A percentile compares a stretch with the other conserved stretches of the same genome.
phyloP scores from a whole-genome alignment of 2,797 vertebrate species.

The Rousettus madagascariensis region DNA sequence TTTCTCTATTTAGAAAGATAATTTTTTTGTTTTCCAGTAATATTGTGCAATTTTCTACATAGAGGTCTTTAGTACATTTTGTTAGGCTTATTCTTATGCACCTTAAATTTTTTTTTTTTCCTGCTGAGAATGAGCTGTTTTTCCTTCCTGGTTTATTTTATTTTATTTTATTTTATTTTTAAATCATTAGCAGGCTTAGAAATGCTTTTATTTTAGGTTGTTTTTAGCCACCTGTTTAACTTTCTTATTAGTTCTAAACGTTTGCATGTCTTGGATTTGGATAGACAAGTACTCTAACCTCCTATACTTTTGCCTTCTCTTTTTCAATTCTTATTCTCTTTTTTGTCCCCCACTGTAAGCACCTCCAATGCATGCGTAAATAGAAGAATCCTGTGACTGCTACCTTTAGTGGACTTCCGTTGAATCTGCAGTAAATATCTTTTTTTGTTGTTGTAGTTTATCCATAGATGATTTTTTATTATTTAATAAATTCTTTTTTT shows the following conservation, averaged over 20 bases:
- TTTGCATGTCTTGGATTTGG: background rate
- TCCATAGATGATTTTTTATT: background rate
- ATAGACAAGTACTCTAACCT: background rate
- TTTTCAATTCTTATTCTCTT: background rate
- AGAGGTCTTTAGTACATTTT: background rate
- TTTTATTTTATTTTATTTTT: too few species aligned
- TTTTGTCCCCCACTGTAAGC: background rate
- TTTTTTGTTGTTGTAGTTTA: background rate
- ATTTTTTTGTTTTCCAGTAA: background rate
- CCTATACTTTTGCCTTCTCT: background rate
- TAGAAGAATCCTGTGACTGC: background rate
- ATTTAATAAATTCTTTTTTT: background rate
- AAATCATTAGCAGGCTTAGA: background rate
- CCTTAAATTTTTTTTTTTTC: background rate
- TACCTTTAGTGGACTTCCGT: background rate
- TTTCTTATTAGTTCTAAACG: background rate
- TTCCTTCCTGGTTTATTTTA: background rate
- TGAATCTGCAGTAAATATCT: background rate
- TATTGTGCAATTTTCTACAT: background rate
- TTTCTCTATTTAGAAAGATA: background rate
- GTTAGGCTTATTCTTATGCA: background rate
- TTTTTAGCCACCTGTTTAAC: background rate
- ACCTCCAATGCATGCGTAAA: background rate
- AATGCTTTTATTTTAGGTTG: background rate
- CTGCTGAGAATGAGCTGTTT: background rate